Evolutionary conservation across 2,113 vertebrate species (phyloP).

Genomic region (Emydocephalus ijimae): DNA sequence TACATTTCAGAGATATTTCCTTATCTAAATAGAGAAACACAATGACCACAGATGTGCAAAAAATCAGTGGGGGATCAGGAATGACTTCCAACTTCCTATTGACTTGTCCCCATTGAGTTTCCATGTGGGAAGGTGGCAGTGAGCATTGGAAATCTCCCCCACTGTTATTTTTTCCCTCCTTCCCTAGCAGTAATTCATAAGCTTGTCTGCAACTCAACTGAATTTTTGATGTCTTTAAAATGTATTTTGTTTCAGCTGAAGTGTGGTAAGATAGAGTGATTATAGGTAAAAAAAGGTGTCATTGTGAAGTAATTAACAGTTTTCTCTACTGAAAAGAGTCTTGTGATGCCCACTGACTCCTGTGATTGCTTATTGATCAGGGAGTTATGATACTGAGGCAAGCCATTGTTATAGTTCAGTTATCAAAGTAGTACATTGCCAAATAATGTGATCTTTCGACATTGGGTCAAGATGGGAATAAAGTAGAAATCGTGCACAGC

Average conservation of each 20-base stretch:
- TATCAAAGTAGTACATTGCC: conserved; percentile 20
- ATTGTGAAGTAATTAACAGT: conserved; percentile 29
- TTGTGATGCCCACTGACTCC: conserved; percentile 36
- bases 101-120: not conserved
- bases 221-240: not conserved
- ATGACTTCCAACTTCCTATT: not conserved
- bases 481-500: conserved; percentile 27
- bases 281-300: conserved; percentile 29
- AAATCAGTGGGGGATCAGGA: not conserved
- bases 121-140: not conserved
- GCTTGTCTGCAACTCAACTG: not conserved
- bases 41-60: not conserved
- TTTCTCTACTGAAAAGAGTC: conserved; percentile 38
- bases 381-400: conserved; percentile 27
- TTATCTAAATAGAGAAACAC: not conserved
- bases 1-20: not conserved
- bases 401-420: conserved; percentile 25
- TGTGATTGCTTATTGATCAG: conserved; percentile 42
- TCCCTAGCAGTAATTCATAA: not conserved
- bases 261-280: conserved; percentile 14
- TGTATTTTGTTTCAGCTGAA: conserved; percentile 13
- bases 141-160: too few species aligned
- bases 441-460: conserved; percentile 29
- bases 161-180: not conserved
- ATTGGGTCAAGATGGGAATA: conserved; percentile 11